A percentile compares a stretch with the other conserved stretches of the same genome.
These are phyloP conservation scores for Drosophila sucinea DNA, from an alignment of 1,140 invertebrate species.

Conservation along the genomic window DNA sequence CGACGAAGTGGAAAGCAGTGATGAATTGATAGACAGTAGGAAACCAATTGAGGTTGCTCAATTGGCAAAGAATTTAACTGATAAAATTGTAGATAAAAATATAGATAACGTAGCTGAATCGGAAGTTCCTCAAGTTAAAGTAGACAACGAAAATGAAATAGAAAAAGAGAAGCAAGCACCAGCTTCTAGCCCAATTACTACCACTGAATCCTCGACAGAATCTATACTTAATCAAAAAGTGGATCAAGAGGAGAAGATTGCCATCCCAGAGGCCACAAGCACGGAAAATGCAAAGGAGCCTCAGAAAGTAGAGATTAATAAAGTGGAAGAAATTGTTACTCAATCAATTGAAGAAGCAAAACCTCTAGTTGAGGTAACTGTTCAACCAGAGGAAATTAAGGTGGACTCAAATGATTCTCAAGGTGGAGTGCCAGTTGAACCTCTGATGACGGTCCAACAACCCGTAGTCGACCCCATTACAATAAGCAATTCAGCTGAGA, in stretches of 20 bases:
- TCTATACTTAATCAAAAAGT: neutral
- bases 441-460: neutral
- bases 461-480: neutral
- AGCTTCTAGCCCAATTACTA: neutral
- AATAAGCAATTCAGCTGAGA: neutral
- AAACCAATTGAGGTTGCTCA: slow-evolving; percentile 26
- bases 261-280: neutral
- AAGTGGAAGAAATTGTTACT: neutral
- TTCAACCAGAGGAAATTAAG: neutral
- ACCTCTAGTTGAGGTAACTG: neutral
- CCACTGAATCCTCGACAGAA: neutral
- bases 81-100: slow-evolving; percentile 15
- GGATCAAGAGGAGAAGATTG: neutral
- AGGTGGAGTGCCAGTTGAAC: neutral
- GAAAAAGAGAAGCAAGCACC: neutral
- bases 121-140: neutral
- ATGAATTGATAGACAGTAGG: slow-evolving; percentile 43
- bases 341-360: neutral
- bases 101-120: neutral
- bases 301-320: neutral
- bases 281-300: neutral
- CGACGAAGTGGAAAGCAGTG: slow-evolving; percentile 23
- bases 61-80: neutral
- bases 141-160: neutral
- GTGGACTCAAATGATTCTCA: neutral